Evolutionary conservation across 2,113 vertebrate genomes (phyloP).

Genomic region (Gallinago undulata): DNA sequence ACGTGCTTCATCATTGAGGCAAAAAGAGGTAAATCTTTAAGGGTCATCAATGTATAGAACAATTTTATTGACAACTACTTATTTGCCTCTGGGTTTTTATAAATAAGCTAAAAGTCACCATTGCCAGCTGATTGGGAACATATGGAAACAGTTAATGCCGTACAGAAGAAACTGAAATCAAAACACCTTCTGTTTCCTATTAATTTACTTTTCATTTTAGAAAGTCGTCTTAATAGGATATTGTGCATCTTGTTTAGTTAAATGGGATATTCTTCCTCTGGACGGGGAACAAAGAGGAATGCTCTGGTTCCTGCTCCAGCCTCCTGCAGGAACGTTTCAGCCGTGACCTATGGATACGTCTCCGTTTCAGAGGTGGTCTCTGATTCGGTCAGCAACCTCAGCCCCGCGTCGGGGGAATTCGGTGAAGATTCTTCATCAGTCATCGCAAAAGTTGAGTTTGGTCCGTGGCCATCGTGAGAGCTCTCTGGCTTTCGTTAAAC

Average conservation of each 20-base stretch:
- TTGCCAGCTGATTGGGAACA: neutral
- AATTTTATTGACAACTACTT: neutral
- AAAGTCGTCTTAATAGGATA: slow-evolving; percentile 28
- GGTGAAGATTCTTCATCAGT: neutral
- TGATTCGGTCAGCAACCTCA: neutral
- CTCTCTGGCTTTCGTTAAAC: neutral
- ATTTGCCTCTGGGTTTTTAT: neutral
- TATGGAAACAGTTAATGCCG: neutral
- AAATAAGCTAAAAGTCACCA: neutral
- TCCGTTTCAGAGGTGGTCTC: neutral
- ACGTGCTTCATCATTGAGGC: neutral
- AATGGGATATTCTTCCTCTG: neutral
- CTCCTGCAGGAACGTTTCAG: neutral
- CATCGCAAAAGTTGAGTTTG: neutral
- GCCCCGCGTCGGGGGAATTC: neutral
- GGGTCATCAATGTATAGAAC: neutral
- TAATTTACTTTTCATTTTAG: slow-evolving; percentile 36
- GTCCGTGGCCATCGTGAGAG: neutral
- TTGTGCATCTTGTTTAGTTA: neutral
- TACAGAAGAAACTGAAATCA: neutral
- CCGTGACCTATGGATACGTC: neutral
- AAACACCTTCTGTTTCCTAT: slow-evolving; percentile 32
- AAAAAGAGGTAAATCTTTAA: neutral
- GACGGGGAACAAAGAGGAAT: neutral
- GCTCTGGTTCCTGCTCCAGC: neutral